Percentiles rank a stretch among this genome's conserved stretches.
Conservation (phyloP, 2,888 invertebrate genomes). For the Sarcophaga variegata region DNA sequence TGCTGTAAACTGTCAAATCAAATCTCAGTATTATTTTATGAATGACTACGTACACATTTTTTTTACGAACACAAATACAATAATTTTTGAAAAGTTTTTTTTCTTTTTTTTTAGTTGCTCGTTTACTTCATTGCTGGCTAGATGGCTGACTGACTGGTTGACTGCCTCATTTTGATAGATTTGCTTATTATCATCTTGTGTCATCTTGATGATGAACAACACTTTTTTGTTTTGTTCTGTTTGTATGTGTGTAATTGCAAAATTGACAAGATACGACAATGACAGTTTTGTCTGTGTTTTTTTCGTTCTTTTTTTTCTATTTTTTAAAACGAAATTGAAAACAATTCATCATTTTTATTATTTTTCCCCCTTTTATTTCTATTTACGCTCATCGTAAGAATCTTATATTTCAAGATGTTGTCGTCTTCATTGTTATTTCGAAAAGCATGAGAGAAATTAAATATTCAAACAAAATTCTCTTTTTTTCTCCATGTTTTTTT, state of each 20-base stretch:
- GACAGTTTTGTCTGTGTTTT: constrained; percentile 49
- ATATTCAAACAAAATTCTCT: constrained; percentile 33
- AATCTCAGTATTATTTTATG: constrained; percentile 67
- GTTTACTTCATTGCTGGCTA: not conserved
- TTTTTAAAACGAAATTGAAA: constrained; percentile 63
- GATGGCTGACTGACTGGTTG: constrained; percentile 15
- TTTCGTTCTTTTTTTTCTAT: constrained; percentile 13
- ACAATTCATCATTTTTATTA: constrained; percentile 64
- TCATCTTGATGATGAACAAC: constrained; percentile 58
- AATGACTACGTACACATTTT: constrained; percentile 33
- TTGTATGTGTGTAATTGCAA: constrained; percentile 55
- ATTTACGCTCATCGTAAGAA: constrained; percentile 31
- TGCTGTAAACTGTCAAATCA: constrained; percentile 67
- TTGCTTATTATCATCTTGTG: constrained; percentile 65
- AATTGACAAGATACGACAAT: constrained; percentile 61
- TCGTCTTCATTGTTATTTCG: constrained; percentile 21
- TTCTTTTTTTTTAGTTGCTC: not conserved
- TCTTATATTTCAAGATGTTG: constrained; percentile 58
- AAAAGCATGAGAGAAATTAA: constrained; percentile 52
- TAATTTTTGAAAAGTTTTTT: constrained; percentile 13
- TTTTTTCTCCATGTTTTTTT: constrained; percentile 5
- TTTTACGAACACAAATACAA: constrained; percentile 18
- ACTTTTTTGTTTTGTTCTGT: constrained; percentile 11
- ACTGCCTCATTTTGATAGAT: constrained; percentile 53
- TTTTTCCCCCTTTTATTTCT: constrained; percentile 10